These are phyloP conservation scores for Morpho helenor DNA, from an alignment of 2,888 invertebrate genomes.

Conservation along the genomic window DNA sequence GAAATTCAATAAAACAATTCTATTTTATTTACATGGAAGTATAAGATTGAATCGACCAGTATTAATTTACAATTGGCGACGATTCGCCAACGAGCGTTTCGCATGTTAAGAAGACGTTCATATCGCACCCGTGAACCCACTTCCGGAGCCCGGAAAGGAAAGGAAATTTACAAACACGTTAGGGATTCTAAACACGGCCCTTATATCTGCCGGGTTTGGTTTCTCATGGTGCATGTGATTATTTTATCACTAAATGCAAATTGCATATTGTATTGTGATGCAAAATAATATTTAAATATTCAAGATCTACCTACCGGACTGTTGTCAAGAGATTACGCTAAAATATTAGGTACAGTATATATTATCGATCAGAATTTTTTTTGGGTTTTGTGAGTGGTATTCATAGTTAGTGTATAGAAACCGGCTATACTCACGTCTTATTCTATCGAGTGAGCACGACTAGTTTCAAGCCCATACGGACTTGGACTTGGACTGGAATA, in stretches of 20 bases:
- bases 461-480: no score
- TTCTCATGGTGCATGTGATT: constrained; percentile 40
- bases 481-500: no score
- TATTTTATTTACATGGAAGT: constrained; percentile 14
- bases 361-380: no score
- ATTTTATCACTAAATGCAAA: constrained; percentile 27
- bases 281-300: no score
- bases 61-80: constrained; percentile 49
- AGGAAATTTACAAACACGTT: constrained; percentile 65
- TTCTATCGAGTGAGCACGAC: no score
- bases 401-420: no score
- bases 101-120: constrained; percentile 55
- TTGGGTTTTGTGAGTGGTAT: no score
- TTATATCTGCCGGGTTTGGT: constrained; percentile 41
- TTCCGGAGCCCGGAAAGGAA: constrained; percentile 71
- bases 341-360: no score
- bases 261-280: not conserved
- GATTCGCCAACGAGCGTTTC: constrained; percentile 35
- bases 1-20: no score
- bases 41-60: constrained; percentile 18
- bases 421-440: no score
- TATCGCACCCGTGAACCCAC: constrained; percentile 46
- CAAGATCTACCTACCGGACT: no score
- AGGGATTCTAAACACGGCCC: constrained; percentile 55
- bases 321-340: no score